Conservation (phyloP, 2,888 invertebrate species). For the Physocephala rufipes region DNA sequence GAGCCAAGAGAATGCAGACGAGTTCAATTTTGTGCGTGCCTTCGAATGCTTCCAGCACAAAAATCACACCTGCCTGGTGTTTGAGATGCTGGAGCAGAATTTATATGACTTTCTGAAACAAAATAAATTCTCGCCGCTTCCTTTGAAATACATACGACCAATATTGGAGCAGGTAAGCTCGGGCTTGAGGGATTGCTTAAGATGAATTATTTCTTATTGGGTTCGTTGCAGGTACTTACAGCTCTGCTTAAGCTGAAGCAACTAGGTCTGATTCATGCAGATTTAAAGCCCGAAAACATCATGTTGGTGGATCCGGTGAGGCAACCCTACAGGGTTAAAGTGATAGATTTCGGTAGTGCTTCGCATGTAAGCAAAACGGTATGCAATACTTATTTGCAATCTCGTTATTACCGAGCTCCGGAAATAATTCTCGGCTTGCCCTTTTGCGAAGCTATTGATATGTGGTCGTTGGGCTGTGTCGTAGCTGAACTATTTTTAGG, state of each 20-base stretch:
- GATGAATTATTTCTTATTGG: not conserved
- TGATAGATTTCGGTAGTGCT: conserved; percentile 99
- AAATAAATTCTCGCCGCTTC: conserved; percentile 99
- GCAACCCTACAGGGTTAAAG: conserved; percentile 98
- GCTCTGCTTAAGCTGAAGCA: conserved; percentile 80
- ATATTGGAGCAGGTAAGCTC: conserved; percentile 93
- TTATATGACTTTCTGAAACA: conserved; percentile 99
- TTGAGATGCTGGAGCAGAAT: conserved; percentile 99
- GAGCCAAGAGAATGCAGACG: conserved; percentile 97
- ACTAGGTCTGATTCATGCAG: conserved; percentile 98
- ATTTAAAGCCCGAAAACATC: conserved; percentile 99
- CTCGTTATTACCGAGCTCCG: conserved; percentile 97
- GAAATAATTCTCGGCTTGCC: conserved; percentile 97
- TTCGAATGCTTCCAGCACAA: conserved; percentile 99
- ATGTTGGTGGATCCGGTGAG: conserved; percentile 99
- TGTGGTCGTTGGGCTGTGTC: conserved; percentile 99
- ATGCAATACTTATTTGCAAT: conserved; percentile 99
- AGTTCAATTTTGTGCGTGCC: conserved; percentile 99
- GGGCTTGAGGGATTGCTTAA: not conserved
- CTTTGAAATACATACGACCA: conserved; percentile 97
- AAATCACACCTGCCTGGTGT: conserved; percentile 98
- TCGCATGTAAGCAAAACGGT: conserved; percentile 99
- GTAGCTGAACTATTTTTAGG: conserved; percentile 99
- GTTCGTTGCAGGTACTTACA: conserved; percentile 68
- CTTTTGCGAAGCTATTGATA: conserved; percentile 99